Evolutionary conservation across 2,888 invertebrate genomes (phyloP).

Genomic region (Nebria brevicollis): DNA sequence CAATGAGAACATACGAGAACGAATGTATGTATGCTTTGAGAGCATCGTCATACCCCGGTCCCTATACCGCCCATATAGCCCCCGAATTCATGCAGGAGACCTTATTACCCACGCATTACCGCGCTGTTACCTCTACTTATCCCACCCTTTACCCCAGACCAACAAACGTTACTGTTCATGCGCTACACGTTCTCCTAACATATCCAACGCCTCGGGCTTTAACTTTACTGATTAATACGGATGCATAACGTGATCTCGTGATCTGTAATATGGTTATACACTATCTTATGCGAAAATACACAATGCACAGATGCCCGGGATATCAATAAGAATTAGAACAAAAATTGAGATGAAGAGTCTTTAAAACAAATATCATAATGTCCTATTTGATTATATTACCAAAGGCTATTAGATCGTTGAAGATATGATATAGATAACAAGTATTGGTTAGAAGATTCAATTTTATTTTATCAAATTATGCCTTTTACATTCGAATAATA

Average conservation of each 20-base stretch:
- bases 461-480: not conserved
- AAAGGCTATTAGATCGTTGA: too few species aligned
- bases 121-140: constrained; percentile 38
- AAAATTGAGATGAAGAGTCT: too few species aligned
- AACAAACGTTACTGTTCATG: constrained; percentile 10
- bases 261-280: not conserved
- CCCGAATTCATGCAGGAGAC: constrained; percentile 53
- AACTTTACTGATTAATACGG: constrained; percentile 40
- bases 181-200: not conserved
- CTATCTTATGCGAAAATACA: not conserved
- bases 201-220: not conserved
- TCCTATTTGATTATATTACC: too few species aligned
- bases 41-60: not conserved
- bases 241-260: constrained; percentile 46
- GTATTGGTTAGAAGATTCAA: not conserved
- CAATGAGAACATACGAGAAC: constrained; percentile 58
- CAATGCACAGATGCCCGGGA: not conserved
- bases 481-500: not conserved
- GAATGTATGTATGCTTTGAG: not conserved
- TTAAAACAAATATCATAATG: too few species aligned
- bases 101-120: constrained; percentile 57
- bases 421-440: too few species aligned
- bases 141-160: constrained; percentile 11
- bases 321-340: too few species aligned
- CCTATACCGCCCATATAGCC: constrained; percentile 49